A percentile compares a stretch with the other conserved stretches of the same genome.
Evolutionary conservation across 2,797 vertebrate species (phyloP).

Genomic region (Aldrovandia affinis): DNA sequence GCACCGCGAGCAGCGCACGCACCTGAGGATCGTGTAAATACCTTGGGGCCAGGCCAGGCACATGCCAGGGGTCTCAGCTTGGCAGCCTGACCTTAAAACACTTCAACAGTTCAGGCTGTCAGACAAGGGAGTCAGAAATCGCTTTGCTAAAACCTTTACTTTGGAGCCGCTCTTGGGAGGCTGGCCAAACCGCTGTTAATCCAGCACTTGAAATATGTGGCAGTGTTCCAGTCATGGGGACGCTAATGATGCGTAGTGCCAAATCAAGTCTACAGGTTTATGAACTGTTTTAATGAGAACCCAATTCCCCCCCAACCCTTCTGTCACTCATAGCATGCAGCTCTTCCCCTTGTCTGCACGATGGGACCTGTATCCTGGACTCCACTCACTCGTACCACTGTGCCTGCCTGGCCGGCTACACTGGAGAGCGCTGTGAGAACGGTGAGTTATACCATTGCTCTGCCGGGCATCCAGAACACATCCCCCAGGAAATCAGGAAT

Average conservation of each 20-base stretch:
- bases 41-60: not conserved
- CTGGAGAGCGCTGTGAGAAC: conserved; percentile 88
- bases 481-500: not conserved
- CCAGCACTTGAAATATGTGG: not conserved
- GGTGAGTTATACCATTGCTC: conserved; percentile 75
- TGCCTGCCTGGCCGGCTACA: conserved; percentile 93
- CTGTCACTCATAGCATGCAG: conserved; percentile 79
- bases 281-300: not conserved
- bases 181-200: not conserved
- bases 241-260: not conserved
- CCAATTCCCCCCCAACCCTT: not conserved
- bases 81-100: conserved; percentile 10
- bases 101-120: conserved; percentile 18
- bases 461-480: not conserved
- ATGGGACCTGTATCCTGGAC: conserved; percentile 89
- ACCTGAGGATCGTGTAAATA: not conserved
- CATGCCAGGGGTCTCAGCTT: conserved; percentile 1
- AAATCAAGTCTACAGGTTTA: not conserved
- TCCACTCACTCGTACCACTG: conserved; percentile 82
- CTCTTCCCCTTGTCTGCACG: conserved; percentile 92
- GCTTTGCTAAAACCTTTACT: not conserved
- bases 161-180: not conserved
- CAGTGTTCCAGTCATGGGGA: not conserved
- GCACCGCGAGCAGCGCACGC: not conserved
- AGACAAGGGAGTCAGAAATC: not conserved